Conservation (phyloP, 2,888 invertebrate genomes). For the Ellobium chinense region DNA sequence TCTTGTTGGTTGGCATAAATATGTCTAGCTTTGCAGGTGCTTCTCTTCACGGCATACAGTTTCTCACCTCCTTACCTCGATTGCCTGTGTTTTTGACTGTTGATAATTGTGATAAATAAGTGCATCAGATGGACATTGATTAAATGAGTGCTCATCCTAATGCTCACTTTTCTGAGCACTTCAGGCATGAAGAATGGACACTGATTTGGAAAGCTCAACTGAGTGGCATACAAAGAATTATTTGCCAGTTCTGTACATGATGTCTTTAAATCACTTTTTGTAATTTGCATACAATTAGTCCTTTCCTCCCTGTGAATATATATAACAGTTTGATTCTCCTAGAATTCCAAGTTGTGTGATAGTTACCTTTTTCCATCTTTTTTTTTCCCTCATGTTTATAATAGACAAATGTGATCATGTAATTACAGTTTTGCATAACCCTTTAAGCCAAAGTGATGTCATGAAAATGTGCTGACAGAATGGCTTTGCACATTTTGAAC, state of each 20-base stretch:
- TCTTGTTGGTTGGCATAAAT: too few species aligned
- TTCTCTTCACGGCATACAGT: not conserved
- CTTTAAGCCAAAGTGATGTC: slow-evolving; percentile 5
- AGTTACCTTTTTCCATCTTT: not conserved
- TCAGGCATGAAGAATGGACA: not conserved
- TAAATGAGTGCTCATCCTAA: not conserved
- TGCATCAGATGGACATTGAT: not conserved
- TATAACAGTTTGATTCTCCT: not conserved
- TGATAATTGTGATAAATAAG: not conserved
- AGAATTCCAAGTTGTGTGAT: slow-evolving; percentile 1
- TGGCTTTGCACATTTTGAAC: not conserved
- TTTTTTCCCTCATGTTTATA: not conserved
- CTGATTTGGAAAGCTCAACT: not conserved
- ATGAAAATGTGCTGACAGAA: not conserved
- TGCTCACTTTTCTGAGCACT: not conserved
- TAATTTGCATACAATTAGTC: not conserved
- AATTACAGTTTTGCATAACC: slow-evolving; percentile 1
- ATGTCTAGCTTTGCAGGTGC: not conserved
- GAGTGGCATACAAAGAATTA: not conserved
- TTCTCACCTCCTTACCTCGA: not conserved
- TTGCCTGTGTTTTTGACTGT: not conserved
- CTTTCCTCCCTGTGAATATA: not conserved
- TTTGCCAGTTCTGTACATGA: not conserved
- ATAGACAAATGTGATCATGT: not conserved
- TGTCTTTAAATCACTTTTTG: not conserved